Base-by-base conservation (phyloP, 2,888 invertebrate species). In the Agriopis leucophaearia region DNA sequence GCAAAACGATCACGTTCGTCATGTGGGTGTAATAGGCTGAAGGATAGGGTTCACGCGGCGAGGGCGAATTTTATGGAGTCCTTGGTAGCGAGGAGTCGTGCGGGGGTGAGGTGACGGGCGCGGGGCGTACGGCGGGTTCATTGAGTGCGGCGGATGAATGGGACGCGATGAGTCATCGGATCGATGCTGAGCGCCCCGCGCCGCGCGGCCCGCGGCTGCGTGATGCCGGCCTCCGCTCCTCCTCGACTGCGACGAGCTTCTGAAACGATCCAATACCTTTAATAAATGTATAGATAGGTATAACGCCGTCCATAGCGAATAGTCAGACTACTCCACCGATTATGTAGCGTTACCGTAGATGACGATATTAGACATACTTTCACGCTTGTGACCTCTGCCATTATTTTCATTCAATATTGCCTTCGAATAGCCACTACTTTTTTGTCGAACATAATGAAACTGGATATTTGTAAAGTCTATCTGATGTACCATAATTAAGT, bases 101-200 rank as follows among this genome's bases (percentile, higher is more conserved):
- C 81, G 86, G 80, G 81, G 79, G 79, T 75, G 77, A 79, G 80
- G 76, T 40, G 75, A 69, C 72, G 74, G 73, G 72, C 73, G 77
- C 77, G 80, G 78, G 79, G 77, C 40, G 80, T 78, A 81, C 86
- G 85, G 85, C 82, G 82, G 81, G 84, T 92, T 92, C 93, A 94
- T 94, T 94, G 89, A 94, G 91, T 78, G 90, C 88, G 89, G 89
- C 87, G 88, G 89, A 92, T 94, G 93, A 94, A 94, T 94, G 93
- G 87, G 88, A 84, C 84, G 86, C 86, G 87, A 85, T 93, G 93
- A 93, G 83, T 94, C 93, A 93, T 81, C 88, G 86, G 90, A 92
- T 92, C 92, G 91, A 92, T 92, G 83, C 81, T 76, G 70, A 76
- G 73, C 69, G 72, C 78, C 78, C 75, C 76, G 67, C 72, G 69